These are phyloP conservation scores for Sympetrum striolatum DNA, from an alignment of 2,888 invertebrate species.

Conservation along the genomic window DNA sequence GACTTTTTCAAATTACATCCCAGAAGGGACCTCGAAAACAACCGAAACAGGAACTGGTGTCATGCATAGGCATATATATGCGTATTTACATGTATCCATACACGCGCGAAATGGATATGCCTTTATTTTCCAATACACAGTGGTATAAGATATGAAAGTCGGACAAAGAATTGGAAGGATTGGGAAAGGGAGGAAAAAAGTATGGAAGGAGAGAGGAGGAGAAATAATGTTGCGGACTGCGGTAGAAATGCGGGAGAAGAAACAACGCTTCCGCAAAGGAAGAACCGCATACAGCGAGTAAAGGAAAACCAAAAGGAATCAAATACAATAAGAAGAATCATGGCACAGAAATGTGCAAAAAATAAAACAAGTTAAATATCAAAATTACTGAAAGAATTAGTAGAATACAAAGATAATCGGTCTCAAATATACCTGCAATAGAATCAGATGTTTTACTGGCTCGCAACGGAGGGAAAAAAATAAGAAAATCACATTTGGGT, in stretches of 20 bases:
- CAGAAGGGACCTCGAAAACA: background rate
- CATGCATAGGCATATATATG: background rate
- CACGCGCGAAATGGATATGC: background rate
- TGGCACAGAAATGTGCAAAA: too few relatives aligned
- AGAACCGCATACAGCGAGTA: background rate
- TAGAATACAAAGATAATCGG: too few relatives aligned
- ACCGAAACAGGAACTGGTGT: too few relatives aligned
- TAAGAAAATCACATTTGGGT: background rate
- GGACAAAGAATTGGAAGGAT: background rate
- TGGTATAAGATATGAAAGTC: background rate
- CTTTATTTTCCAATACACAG: background rate
- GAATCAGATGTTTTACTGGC: too few relatives aligned
- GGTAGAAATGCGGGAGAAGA: constrained; percentile 27
- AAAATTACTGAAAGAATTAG: too few relatives aligned
- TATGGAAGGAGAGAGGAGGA: background rate
- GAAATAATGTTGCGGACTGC: constrained; percentile 39
- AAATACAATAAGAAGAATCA: too few relatives aligned
- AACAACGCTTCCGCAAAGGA: background rate
- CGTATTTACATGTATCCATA: background rate
- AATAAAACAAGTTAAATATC: too few relatives aligned
- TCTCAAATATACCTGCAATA: too few relatives aligned
- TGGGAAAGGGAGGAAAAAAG: background rate
- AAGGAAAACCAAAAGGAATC: background rate
- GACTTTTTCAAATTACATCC: background rate
- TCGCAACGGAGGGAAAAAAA: background rate